These are phyloP conservation scores for Gryllus bimaculatus DNA, from an alignment of 1,140 invertebrate species.

Conservation along the genomic window DNA sequence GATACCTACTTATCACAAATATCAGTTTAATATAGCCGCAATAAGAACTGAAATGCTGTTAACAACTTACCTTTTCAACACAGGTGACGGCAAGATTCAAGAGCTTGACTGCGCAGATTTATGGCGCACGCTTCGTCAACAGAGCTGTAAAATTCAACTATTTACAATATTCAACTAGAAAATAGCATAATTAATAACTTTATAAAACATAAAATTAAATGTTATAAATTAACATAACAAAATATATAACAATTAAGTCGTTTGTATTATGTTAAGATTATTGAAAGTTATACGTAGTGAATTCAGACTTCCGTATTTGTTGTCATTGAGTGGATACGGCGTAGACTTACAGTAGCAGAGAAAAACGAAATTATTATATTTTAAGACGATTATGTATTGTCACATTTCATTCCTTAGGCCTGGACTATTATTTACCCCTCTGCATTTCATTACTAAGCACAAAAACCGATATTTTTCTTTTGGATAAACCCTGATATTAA, in stretches of 20 bases:
- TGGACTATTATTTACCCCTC: no score
- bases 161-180: neutral
- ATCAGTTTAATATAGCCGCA: neutral
- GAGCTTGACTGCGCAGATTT: conserved; percentile 23
- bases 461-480: no score
- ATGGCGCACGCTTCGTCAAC: conserved; percentile 31
- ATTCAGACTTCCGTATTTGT: neutral
- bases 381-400: no score
- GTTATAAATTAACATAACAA: neutral
- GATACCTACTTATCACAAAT: neutral
- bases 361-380: neutral
- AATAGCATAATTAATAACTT: neutral
- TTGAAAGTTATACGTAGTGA: neutral
- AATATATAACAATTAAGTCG: no score
- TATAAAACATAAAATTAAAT: neutral
- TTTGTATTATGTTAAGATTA: neutral
- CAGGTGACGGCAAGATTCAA: conserved; percentile 37
- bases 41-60: neutral
- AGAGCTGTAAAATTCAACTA: conserved; percentile 10
- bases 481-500: no score
- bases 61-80: conserved; percentile 35
- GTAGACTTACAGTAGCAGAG: neutral
- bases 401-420: no score
- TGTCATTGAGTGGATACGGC: neutral
- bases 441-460: no score